Evolutionary conservation across 2,113 vertebrate genomes (phyloP), one percentile per base, ranked within the genome.

Genomic region (Lonchura striata): DNA sequence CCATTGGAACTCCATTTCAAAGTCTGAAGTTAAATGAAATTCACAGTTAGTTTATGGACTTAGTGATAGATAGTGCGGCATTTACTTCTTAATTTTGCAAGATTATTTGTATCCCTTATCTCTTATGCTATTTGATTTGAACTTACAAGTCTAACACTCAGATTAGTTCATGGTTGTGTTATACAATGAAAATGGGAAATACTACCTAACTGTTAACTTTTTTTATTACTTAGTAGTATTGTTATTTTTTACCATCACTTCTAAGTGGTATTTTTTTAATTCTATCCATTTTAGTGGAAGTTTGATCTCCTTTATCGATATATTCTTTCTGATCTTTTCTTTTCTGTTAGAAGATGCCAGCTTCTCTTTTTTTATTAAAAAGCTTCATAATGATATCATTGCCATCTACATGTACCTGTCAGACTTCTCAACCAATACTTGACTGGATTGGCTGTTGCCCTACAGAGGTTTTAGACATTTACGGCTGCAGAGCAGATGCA

Each of bases 251-350:
- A 41, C 30, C 24, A 41, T 76, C 18, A 11, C 9, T 71, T 88
- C 49, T 63, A 44, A 69, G 30, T 50, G 23, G n/a, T 77, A 7
- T 0, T 30, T 8, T 0, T 75, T 70, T 46, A 46, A 50, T 69
- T 50, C 59, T 57, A 20, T 68, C 15, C 5, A 11, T 41, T 77
- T 27, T 39, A 71, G 11, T 65, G 42, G 20, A 64, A 61, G 5
- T 53, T 63, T 69, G 3, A 13, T 80, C 30, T 66, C 41, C 23
- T 90, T 88, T 49, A 46, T 72, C 8, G 2, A 6, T 63, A 13
- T 50, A 41, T 69, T 71, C 61, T 80, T 28, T 44, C 15, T 72
- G 50, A 39, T 69, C 20, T n/a, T 50, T 93, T 76, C 49, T 42
- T 61, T 19, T 59, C 17, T 50, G 7, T 37, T 49, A 61, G 20